Base-by-base conservation (phyloP, 2,113 vertebrate genomes). In the Thymallus thymallus region DNA sequence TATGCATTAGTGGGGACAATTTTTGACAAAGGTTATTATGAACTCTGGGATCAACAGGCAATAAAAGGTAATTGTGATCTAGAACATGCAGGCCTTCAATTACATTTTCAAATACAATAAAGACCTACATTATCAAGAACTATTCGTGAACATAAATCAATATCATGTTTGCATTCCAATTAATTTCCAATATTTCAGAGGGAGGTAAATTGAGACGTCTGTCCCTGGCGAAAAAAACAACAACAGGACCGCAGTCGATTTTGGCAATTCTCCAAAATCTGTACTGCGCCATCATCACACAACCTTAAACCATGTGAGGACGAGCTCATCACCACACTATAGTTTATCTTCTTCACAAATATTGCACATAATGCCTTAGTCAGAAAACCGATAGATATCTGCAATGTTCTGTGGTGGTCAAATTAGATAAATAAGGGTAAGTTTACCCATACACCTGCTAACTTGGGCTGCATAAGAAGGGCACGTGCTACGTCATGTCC, bases 201-300 rank as follows among this genome's bases (percentile, higher is more conserved):
- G 48, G 48, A 18, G 48, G 5, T 1, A 51, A 51, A 51, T 51
- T 14, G 48, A 51, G 12, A 41, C 35, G 35, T 16, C 7, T 29
- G 14, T 9, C 5, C 14, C 22, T n/a, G 24, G 9, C 5, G n/a
- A n/a, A 35, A 71, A 30, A 30, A 35, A 16, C 48, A 41, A 60
- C 18, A 60, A 60, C 46, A 3, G 13, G 68, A 51, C 45, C n/a
- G 62, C 46, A 65, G 61, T 64, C 18, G 48, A 56, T 14, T 41
- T 32, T 58, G 73, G 65, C 64, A 41, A 55, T 4, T 9, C 24
- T 55, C 63, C 63, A 67, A 29, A 9, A 26, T 9, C 35, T 41
- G 35, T 24, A 51, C 63, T 74, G 64, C 72, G 66, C 48, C 22
- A 69, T 13, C 18, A 20, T 41, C 35, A 41, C 22, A n/a, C 22